Conservation (phyloP, 2,113 vertebrate genomes). For the Nesogale talazaci region DNA sequence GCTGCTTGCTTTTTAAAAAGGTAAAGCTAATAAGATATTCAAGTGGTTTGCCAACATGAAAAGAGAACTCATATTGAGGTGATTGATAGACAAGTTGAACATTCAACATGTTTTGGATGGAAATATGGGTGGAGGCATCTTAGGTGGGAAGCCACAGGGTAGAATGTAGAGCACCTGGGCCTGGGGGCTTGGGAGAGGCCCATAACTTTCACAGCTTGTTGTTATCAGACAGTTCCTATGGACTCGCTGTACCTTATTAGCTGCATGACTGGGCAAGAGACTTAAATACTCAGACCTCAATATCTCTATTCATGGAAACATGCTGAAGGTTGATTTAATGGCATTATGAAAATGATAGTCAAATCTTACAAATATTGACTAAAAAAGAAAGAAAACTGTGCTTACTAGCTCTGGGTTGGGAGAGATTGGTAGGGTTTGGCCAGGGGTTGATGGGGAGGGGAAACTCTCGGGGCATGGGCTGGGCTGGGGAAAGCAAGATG, state of each 20-base stretch:
- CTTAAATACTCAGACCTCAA: background rate
- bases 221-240: background rate
- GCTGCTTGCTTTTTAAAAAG: background rate
- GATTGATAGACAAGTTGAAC: background rate
- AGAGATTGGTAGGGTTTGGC: slow-evolving; percentile 60
- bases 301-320: slow-evolving; percentile 25
- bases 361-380: slow-evolving; percentile 57
- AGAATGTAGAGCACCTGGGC: rapidly evolving
- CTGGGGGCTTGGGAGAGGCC: too few species aligned
- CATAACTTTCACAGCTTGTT: background rate
- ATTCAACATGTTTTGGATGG: too few species aligned
- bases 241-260: background rate
- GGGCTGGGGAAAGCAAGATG: slow-evolving; percentile 66
- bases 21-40: background rate
- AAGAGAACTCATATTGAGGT: background rate
- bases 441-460: slow-evolving; percentile 20
- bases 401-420: slow-evolving; percentile 38
- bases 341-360: slow-evolving; percentile 55
- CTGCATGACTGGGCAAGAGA: slow-evolving; percentile 6
- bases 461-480: slow-evolving; percentile 62
- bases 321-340: slow-evolving; percentile 16
- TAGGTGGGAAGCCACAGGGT: rapidly evolving
- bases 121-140: background rate
- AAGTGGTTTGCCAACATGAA: background rate
- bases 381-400: slow-evolving; percentile 38